Base-by-base conservation (phyloP, 2,888 invertebrate genomes). In the Rhodophaea formosa region DNA sequence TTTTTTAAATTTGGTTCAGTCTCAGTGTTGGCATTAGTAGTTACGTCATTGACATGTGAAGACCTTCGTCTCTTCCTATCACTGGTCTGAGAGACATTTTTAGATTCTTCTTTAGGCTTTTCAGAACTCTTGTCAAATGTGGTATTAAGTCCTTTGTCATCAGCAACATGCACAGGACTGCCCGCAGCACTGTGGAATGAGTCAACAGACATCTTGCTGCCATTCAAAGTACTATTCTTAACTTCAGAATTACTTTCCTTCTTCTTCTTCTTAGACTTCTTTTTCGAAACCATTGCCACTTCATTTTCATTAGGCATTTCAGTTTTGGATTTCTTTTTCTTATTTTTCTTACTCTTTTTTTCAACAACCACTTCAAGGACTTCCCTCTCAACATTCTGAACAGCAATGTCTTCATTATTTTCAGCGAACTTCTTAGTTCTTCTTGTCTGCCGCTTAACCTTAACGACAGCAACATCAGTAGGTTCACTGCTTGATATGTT, bases 141-240 rank as follows among this genome's bases (percentile, higher is more conserved):
- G 44, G 61, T 60, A 39, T 69, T 59, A 44, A 64, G 14, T 23
- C 14, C 39, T 6, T 39, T 54, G 15, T 58, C 59, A 43, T 57
- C 53, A 23, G 46, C 42, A 42, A 44, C n/a, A 6, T 60, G 60
- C 0, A 52, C n/a, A 10, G 82, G 83, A 70, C 86, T 88, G 79
- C 81, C 83, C 3, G 82, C 80, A 81, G 88, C 88, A 62, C 86
- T 88, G 59, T 88, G 81, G 57, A 82, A 88, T 14, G 88, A 88
- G 32, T 88, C 87, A n/a, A 67, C 54, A 8, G 87, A 86, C 30
- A 66, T 65, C 57, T 71, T 71, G 54, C 75, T 79, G 42, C 67
- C 72, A 58, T 82, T 79, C 5, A 71, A 32, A 15, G 53, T 56
- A 32, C 29, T 59, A 29, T 60, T 66, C 49, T 59, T 53, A 16